A percentile compares a stretch with the other conserved stretches of the same genome.
These are phyloP conservation scores for Eurystomus gularis DNA, from an alignment of 2,113 vertebrate genomes.

Conservation along the genomic window DNA sequence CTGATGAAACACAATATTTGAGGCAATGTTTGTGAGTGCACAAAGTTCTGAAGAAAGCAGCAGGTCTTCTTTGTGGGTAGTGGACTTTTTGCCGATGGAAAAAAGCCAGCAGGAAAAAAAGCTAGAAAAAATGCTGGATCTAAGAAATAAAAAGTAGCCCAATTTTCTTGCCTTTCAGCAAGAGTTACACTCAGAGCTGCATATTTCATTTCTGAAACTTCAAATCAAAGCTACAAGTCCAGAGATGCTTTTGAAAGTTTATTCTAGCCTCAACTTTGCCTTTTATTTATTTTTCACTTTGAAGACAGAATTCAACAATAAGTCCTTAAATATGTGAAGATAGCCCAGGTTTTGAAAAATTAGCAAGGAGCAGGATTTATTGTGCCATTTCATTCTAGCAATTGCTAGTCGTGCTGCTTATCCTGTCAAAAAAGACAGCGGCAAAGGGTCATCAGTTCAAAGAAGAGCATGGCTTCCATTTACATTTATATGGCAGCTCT, in stretches of 20 bases:
- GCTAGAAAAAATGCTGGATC: neutral
- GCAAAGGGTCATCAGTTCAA: slow-evolving; percentile 6
- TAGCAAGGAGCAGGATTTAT: neutral
- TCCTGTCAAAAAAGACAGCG: neutral
- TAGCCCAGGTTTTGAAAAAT: neutral
- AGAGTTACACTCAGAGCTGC: neutral
- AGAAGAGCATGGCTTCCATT: neutral
- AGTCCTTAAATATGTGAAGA: neutral
- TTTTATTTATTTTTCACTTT: slow-evolving; percentile 20
- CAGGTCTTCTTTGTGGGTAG: neutral
- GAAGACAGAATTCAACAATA: neutral
- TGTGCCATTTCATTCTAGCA: neutral
- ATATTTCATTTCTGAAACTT: neutral
- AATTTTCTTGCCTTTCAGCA: neutral
- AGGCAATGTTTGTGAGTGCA: neutral
- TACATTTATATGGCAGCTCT: neutral
- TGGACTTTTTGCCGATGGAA: neutral
- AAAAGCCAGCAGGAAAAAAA: neutral
- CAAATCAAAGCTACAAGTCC: neutral
- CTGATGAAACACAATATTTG: neutral
- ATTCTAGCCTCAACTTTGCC: neutral
- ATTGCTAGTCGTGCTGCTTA: neutral
- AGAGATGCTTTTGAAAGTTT: slow-evolving; percentile 14
- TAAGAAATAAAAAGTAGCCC: neutral
- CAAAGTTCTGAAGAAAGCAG: neutral